Evolutionary conservation across 1,140 invertebrate species (phyloP), one percentile per base, ranked within the genome.

Genomic region (Diplogasteroides magnus): DNA sequence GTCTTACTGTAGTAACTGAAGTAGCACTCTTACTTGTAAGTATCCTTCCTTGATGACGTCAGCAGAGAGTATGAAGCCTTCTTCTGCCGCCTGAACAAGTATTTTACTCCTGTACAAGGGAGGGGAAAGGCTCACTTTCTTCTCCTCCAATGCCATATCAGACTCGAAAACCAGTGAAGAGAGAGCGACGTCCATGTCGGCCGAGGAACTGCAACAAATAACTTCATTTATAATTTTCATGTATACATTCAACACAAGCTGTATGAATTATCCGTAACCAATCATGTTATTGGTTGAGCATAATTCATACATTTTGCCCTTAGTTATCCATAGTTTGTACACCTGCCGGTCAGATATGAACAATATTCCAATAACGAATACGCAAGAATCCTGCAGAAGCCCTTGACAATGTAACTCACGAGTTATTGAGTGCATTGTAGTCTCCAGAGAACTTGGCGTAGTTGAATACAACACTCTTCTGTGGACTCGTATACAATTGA

Each of bases 361-460:
- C 13, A 13, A 61, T 32, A 68, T 23, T 14, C 2, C 0, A 32
- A 32, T 63, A 32, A 32, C 61, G 1, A 0, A 31, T 3, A 25
- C 48, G 31, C 61, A 26, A 55, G 37, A 3, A 27, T 25, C 3
- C 19, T 56, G 56, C 14, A 3, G 19, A 55, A 48, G 23, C 37
- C 19, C 19, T 65, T n/a, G n/a, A n/a, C n/a, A 13, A 56, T 65
- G 23, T 57, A 67, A 13, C 29, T 67, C 57, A 23, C 57, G 55
- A 66, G 31, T 55, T 59, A 60, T 67, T 58, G 26, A 58, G 26
- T 2, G 57, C 65, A 1, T 62, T 61, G 63, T 73, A 73, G 28
- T 73, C 72, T 27, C 72, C 72, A 15, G 67, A 73, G 29, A 70
- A 73, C 15, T 73, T 70, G 0, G 60, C 11, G 48, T 73, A 73